phyloP scores from a whole-genome alignment of 2,888 invertebrate genomes.

The Mactromeris polynyma region DNA sequence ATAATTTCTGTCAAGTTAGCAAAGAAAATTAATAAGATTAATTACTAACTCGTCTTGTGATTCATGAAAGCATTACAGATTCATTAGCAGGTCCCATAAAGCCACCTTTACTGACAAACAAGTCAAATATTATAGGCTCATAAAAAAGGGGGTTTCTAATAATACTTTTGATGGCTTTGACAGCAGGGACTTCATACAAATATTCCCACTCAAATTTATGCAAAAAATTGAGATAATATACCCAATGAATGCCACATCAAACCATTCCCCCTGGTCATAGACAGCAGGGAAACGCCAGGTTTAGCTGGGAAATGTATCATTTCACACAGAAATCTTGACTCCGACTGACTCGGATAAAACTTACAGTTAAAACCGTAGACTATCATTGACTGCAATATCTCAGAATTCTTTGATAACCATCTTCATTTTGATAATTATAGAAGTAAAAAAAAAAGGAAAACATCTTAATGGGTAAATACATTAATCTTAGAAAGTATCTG shows the following conservation, averaged over 20 bases:
- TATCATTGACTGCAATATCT: background rate
- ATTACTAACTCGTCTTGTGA: too few relatives aligned
- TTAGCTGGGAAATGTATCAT: background rate
- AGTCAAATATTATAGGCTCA: background rate
- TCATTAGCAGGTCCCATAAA: background rate
- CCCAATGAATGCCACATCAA: background rate
- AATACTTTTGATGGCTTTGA: too few relatives aligned
- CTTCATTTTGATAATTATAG: background rate
- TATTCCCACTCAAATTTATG: background rate
- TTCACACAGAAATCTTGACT: background rate
- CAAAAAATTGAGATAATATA: background rate
- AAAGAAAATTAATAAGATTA: too few relatives aligned
- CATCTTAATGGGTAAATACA: background rate
- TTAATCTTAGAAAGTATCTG: background rate
- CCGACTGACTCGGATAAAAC: background rate
- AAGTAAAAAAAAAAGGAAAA: background rate
- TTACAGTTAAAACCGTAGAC: background rate
- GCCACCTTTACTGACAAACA: background rate
- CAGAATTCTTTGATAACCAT: background rate
- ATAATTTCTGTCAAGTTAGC: too few relatives aligned
- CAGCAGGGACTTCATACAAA: background rate
- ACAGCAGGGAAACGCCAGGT: background rate
- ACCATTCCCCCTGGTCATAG: background rate
- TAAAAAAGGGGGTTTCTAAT: background rate
- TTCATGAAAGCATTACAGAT: too few relatives aligned